Base-by-base conservation (phyloP, 2,888 invertebrate genomes). In the Cataglyphis livida region DNA sequence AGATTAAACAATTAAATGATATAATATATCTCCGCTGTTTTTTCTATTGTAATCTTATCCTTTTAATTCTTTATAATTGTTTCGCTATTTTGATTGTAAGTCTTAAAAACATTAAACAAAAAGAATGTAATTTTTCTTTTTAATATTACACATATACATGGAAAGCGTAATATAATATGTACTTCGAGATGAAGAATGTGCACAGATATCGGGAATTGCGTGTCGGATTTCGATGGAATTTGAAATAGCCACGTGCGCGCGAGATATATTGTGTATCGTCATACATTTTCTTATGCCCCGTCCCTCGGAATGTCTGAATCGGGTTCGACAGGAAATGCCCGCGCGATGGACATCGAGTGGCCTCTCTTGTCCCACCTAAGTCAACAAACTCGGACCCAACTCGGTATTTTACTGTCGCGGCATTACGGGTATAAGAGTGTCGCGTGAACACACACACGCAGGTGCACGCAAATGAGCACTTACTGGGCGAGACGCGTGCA, bases 331-430 rank as follows among this genome's bases (percentile, higher is more conserved):
- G 84, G 86, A 89, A 87, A 86, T 83, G 87, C 83, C 83, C 82
- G 84, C 82, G 84, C 81, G 88, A 83, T 82, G 54, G 89, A 87
- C 90, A 85, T 86, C 85, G 84, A 90, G 91, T 90, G 88, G 86
- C 68, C 84, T 81, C 79, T 86, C 85, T 84, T 70, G 87, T 90
- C 86, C 85, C 84, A 82, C 90, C 90, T 91, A 89, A 90, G 85
- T 91, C 89, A 90, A 90, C 88, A 90, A 83, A 66, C 25, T 25
- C 81, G 61, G 57, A 81, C 81, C 54, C 81, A 2, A 51, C 65
- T 73, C 83, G 85, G 57, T 65, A 84, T 90, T 90, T 86, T 76
- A 89, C 85, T 51, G 81, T 86, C 86, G 68, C 82, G 86, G 81
- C 81, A 85, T 89, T 89, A 89, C 85, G 73, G 76, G 79, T 76